These are phyloP conservation scores for Mastacembelus armatus DNA, from an alignment of 2,797 vertebrate species.

Conservation along the genomic window DNA sequence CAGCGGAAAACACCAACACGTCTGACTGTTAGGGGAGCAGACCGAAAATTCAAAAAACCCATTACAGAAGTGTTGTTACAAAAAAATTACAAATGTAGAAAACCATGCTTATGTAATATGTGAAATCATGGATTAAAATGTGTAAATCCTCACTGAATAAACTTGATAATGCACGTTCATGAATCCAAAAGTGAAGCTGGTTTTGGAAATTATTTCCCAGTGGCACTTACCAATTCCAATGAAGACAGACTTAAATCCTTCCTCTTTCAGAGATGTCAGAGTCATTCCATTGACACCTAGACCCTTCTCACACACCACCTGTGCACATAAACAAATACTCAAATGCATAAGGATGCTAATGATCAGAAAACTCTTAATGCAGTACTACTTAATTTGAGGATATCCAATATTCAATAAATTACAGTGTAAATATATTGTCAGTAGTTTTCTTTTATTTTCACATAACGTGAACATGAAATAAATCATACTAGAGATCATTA, in stretches of 20 bases:
- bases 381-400: neutral
- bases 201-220: neutral
- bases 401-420: neutral
- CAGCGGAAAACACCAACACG: slow-evolving; percentile 27
- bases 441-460: neutral
- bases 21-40: neutral
- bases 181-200: neutral
- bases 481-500: neutral
- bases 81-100: neutral
- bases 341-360: neutral
- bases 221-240: slow-evolving; percentile 91
- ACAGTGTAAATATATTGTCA: neutral
- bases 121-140: neutral
- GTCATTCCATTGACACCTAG: slow-evolving; percentile 88
- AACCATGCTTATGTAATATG: neutral
- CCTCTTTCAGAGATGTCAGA: slow-evolving; percentile 86
- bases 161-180: neutral
- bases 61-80: neutral
- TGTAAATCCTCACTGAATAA: neutral
- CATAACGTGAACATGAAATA: neutral
- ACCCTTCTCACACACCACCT: slow-evolving; percentile 90
- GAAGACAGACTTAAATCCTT: slow-evolving; percentile 89
- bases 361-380: neutral
- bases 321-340: slow-evolving; percentile 18
- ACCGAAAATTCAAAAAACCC: neutral